Conservation (phyloP, 2,113 vertebrate genomes). For the Pteropus alecto region DNA sequence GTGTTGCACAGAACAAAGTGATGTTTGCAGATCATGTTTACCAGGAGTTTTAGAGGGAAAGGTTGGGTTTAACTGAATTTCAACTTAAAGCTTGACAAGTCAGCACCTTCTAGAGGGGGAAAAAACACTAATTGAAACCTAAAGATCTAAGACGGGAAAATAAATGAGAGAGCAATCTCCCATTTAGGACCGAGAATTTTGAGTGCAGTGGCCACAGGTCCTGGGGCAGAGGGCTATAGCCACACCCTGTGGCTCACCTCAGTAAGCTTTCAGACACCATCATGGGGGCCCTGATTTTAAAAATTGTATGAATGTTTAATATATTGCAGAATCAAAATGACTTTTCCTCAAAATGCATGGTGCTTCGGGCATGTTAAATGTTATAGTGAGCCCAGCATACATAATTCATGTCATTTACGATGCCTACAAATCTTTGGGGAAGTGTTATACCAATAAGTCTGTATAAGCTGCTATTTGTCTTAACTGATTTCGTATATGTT, state of each 20-base stretch:
- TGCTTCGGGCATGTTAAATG: conserved; percentile 85
- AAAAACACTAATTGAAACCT: neutral
- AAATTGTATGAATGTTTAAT: conserved; percentile 72
- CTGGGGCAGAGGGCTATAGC: conserved; percentile 24
- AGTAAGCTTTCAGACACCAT: conserved; percentile 74
- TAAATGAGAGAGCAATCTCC: neutral
- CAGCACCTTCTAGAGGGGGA: neutral
- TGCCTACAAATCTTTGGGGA: conserved; percentile 70
- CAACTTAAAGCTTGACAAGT: neutral
- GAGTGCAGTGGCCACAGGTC: conserved; percentile 31
- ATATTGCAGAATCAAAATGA: conserved; percentile 81
- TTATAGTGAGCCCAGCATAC: conserved; percentile 81
- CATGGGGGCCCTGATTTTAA: conserved; percentile 65
- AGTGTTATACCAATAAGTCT: conserved; percentile 81
- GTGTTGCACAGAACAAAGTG: neutral
- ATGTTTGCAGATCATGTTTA: neutral
- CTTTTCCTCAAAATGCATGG: conserved; percentile 82
- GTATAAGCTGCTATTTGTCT: conserved; percentile 52
- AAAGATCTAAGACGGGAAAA: neutral
- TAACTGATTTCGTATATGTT: conserved; percentile 71
- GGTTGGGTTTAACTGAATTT: neutral
- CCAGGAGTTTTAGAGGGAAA: neutral
- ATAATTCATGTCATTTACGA: conserved; percentile 86
- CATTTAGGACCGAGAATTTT: neutral
- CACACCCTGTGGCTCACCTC: conserved; percentile 62